These are phyloP conservation scores for Arizona elegans DNA, from an alignment of 2,113 vertebrate species.

Conservation along the genomic window DNA sequence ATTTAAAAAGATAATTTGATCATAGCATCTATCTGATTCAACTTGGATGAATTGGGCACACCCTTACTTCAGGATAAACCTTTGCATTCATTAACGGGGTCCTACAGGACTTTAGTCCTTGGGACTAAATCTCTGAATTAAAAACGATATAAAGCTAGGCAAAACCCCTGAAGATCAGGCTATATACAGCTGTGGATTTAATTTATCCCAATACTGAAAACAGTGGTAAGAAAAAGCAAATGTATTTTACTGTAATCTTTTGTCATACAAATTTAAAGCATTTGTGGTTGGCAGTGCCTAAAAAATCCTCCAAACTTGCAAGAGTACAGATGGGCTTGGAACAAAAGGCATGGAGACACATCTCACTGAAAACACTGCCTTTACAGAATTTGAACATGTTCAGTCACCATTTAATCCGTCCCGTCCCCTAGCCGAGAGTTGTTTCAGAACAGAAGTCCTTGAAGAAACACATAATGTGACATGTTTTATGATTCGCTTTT, in stretches of 20 bases:
- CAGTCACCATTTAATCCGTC: neutral
- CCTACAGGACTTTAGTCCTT: neutral
- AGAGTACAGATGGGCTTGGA: neutral
- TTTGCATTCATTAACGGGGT: neutral
- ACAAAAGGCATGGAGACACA: neutral
- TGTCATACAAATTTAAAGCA: neutral
- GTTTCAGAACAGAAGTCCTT: neutral
- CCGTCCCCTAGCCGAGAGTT: neutral
- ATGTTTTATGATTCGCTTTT: neutral
- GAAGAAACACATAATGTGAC: neutral
- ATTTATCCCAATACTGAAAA: neutral
- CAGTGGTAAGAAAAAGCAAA: neutral
- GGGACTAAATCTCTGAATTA: neutral
- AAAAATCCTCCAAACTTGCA: neutral
- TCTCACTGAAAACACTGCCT: neutral
- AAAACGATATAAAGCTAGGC: neutral
- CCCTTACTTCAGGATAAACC: neutral
- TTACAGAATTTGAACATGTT: neutral
- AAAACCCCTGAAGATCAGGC: neutral
- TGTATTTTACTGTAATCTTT: neutral
- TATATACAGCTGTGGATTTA: neutral
- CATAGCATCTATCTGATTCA: neutral
- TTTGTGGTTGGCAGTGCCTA: neutral
- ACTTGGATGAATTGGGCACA: neutral
- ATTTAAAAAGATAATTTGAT: neutral